Evolutionary conservation across 2,797 vertebrate genomes (phyloP).

Genomic region (Remorina albescens): DNA sequence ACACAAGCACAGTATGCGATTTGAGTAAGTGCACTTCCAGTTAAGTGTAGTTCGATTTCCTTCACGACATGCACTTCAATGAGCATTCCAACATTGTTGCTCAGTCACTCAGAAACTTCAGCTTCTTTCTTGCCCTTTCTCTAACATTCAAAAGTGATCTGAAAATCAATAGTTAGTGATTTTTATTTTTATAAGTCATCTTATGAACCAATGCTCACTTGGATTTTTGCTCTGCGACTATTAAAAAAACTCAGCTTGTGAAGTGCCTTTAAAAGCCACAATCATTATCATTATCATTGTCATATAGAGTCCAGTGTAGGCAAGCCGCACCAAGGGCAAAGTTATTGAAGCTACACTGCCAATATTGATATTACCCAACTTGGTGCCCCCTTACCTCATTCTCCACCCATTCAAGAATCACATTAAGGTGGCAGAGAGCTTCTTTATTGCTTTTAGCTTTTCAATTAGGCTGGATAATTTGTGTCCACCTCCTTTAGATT

Average conservation of each 20-base stretch:
- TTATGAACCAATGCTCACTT: not conserved
- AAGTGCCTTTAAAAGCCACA: not conserved
- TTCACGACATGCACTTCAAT: not conserved
- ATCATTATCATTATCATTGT: not conserved
- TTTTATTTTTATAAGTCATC: too few relatives aligned
- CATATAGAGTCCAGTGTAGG: conserved; percentile 9
- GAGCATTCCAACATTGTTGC: not conserved
- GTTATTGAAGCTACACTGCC: conserved; percentile 56
- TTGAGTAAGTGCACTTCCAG: too few relatives aligned
- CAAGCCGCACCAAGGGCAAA: conserved; percentile 50
- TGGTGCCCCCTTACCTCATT: conserved; percentile 54
- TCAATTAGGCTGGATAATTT: conserved; percentile 82
- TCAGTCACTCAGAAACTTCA: not conserved
- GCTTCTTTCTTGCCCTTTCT: too few relatives aligned
- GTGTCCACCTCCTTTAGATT: conserved; percentile 81
- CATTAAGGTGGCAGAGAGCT: conserved; percentile 70
- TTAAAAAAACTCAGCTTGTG: conserved; percentile 24
- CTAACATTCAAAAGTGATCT: too few relatives aligned
- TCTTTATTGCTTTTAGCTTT: conserved; percentile 80
- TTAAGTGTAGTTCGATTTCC: too few relatives aligned
- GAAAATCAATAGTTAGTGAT: too few relatives aligned
- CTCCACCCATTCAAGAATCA: conserved; percentile 66
- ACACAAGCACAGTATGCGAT: too few relatives aligned
- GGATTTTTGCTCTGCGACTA: conserved; percentile 37
- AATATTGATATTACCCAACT: conserved; percentile 48